Evolutionary conservation across 2,797 vertebrate genomes (phyloP).

Genomic region (Pitangus sulphuratus): DNA sequence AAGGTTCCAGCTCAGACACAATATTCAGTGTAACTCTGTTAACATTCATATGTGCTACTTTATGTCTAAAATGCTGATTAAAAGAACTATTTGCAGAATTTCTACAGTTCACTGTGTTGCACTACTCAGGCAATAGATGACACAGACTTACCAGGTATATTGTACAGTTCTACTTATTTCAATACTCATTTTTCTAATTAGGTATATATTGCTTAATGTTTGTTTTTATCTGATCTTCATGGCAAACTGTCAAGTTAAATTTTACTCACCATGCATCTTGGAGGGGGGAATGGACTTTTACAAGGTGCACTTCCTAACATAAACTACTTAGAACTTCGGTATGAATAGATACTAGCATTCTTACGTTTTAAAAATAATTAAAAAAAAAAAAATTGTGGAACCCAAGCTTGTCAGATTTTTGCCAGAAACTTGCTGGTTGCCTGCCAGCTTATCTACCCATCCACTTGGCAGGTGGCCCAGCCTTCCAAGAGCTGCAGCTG

Average conservation of each 20-base stretch:
- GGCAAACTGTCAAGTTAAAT: neutral
- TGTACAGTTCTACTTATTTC: neutral
- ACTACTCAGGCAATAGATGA: neutral
- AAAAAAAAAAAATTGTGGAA: neutral
- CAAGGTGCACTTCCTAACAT: neutral
- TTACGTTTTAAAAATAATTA: neutral
- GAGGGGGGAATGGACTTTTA: neutral
- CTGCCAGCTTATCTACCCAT: neutral
- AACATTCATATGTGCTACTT: neutral
- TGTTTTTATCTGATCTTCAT: neutral
- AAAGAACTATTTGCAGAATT: neutral
- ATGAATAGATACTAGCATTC: neutral
- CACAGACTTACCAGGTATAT: neutral
- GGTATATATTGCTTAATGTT: neutral
- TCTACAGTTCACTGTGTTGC: neutral
- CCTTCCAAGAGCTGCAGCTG: neutral
- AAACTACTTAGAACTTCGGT: neutral
- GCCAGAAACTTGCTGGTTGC: neutral
- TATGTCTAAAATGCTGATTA: neutral
- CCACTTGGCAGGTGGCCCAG: neutral
- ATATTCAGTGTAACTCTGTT: neutral
- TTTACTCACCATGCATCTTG: neutral
- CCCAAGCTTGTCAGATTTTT: neutral
- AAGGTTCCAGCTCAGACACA: neutral
- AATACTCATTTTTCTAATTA: neutral